Percentiles rank a stretch among this genome's conserved stretches.
These are phyloP conservation scores for Zalophus californianus DNA, from an alignment of 2,797 vertebrate genomes.

Conservation along the genomic window DNA sequence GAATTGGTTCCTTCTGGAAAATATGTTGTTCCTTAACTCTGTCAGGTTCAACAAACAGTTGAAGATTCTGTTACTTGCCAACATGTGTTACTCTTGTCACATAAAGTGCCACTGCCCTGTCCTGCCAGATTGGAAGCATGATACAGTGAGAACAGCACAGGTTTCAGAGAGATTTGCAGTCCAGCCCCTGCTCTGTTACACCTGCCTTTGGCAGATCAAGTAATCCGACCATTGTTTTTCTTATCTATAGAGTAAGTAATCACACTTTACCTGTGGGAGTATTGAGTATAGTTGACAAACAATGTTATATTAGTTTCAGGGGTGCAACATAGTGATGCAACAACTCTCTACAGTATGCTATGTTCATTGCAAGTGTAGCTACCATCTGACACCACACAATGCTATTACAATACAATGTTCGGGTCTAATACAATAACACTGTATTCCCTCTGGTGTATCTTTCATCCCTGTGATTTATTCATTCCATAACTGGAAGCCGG, in stretches of 20 bases:
- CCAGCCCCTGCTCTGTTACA: neutral
- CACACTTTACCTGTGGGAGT: neutral
- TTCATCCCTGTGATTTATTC: neutral
- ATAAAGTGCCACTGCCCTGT: neutral
- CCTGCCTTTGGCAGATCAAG: neutral
- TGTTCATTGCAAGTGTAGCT: neutral
- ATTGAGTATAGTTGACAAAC: neutral
- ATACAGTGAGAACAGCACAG: neutral
- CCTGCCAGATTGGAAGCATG: neutral
- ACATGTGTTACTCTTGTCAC: neutral
- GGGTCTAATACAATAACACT: neutral
- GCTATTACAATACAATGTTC: neutral
- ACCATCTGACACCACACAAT: neutral
- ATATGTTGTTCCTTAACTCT: neutral
- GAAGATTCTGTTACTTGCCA: neutral
- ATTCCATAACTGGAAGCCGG: neutral
- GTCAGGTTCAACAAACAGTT: neutral
- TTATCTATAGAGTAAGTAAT: neutral
- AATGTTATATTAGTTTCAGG: neutral
- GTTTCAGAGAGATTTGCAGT: neutral
- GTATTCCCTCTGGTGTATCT: neutral
- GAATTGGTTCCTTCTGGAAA: slow-evolving; percentile 35
- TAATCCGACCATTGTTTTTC: neutral
- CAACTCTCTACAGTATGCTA: neutral
- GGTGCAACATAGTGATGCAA: neutral